These are phyloP conservation scores for Sebastes flavidus DNA, from an alignment of 2,797 vertebrate species.

Conservation along the genomic window DNA sequence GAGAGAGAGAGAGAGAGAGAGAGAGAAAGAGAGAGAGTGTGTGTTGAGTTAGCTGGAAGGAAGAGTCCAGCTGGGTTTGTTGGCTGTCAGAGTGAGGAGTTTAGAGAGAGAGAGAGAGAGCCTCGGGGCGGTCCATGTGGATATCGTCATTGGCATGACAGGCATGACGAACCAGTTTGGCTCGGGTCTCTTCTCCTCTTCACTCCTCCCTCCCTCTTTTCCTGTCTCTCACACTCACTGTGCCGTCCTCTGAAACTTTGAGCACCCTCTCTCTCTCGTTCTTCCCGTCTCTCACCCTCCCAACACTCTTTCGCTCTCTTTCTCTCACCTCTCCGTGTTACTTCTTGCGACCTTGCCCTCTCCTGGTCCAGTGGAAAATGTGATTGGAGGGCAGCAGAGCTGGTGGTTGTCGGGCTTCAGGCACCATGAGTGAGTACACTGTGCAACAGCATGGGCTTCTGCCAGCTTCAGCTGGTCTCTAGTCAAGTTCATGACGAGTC, in stretches of 20 bases:
- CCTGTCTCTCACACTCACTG: constrained; percentile 13
- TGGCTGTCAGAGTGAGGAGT: constrained; percentile 8
- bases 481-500: constrained; percentile 1
- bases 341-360: constrained; percentile 52
- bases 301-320: constrained; percentile 10
- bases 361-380: constrained; percentile 75
- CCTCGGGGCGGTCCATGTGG: constrained; percentile 66
- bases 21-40: background rate
- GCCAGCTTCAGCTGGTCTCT: background rate
- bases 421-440: constrained; percentile 84
- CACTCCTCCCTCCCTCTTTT: constrained; percentile 43
- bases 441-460: constrained; percentile 6
- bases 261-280: constrained; percentile 26
- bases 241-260: constrained; percentile 62
- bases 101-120: background rate
- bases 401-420: constrained; percentile 61
- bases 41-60: background rate
- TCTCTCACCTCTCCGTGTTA: constrained; percentile 9
- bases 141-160: constrained; percentile 72
- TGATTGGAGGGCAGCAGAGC: constrained; percentile 65
- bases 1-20: background rate
- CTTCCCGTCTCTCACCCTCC: constrained; percentile 35
- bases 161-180: constrained; percentile 68
- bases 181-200: constrained; percentile 55
- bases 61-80: constrained; percentile 46